Evolutionary conservation across 2,113 vertebrate genomes (phyloP), one percentile per base, ranked within the genome.

Genomic region (Apistogramma diplotaenia): DNA sequence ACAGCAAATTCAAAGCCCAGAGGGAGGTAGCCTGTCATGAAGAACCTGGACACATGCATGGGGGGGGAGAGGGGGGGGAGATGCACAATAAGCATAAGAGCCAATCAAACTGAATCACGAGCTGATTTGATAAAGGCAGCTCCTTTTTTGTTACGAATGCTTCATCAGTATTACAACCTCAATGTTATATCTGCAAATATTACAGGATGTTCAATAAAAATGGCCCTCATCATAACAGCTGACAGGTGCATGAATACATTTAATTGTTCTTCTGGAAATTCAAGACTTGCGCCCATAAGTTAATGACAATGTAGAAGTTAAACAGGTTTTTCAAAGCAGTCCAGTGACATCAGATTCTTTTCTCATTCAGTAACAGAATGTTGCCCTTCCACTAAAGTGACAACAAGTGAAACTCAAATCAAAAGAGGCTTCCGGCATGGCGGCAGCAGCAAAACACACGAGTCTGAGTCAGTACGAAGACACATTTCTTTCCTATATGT

Each of bases 11-110:
- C 98, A 89, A 99, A 99, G 18, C 98, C 98, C 77, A 99, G 85
- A 0, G 98, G 98, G 58, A 99, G 94, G 88, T 99, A 99, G 12
- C 98, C 98, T 0, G 98, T 98, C 98, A 99, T 99, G 88, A 98
- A 99, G 92, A 99, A 99, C 76, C 98, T 99, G 46, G 23, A 76
- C 35, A 60, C 46, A 74, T 53, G 61, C 33, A 67, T 19, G 27
- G 15, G 15, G 40, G 13, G n/a, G n/a, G n/a, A n/a, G n/a, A n/a
- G 27, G 15, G 15, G 40, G 13, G n/a, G n/a, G n/a, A n/a, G n/a
- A 61, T 12, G 23, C 62, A 58, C 9, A 62, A 5, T 8, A 35
- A 79, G 49, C 10, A 21, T 15, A 9, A 23, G 2, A 21, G 40
- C 40, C 4, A 0, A 61, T 5, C 1, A 29, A 13, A 31, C 8